Conservation (phyloP, 2,888 invertebrate genomes). For the Papilio demoleus region DNA sequence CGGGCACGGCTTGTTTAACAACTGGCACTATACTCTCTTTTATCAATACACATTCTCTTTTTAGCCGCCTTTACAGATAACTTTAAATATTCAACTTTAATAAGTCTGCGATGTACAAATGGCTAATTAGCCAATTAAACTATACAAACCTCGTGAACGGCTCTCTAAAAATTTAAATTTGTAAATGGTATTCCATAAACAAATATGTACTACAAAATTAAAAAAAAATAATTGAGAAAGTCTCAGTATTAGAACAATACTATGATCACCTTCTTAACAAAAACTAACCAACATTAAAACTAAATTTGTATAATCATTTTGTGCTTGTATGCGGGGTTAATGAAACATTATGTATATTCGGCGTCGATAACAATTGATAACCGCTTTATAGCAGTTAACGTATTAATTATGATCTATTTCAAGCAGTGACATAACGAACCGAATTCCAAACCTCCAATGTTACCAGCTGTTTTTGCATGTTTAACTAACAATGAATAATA, state of each 20-base stretch:
- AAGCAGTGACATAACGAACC: conserved; percentile 20
- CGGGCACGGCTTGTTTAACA: conserved; percentile 68
- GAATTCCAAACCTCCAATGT: background rate
- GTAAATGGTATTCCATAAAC: background rate
- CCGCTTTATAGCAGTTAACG: conserved; percentile 5
- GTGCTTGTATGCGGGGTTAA: background rate
- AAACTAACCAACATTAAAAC: too few relatives aligned
- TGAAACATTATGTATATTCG: background rate
- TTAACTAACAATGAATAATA: conserved; percentile 14
- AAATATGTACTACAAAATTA: background rate
- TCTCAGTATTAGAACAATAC: too few relatives aligned
- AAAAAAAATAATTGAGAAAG: too few relatives aligned
- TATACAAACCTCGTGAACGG: conserved; percentile 2
- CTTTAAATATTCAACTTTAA: conserved; percentile 33
- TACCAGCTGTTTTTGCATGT: conserved; percentile 17
- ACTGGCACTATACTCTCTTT: conserved; percentile 65
- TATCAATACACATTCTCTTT: conserved; percentile 65
- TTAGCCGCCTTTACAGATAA: conserved; percentile 24
- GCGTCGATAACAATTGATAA: conserved; percentile 21
- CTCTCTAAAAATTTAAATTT: background rate
- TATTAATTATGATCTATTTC: conserved; percentile 15
- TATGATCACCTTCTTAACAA: too few relatives aligned
- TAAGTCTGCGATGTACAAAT: conserved; percentile 15
- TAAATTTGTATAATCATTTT: too few relatives aligned
- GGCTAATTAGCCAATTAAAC: conserved; percentile 28